Evolutionary conservation across 2,113 vertebrate genomes (phyloP).

Genomic region (Romanogobio albipinnatus): DNA sequence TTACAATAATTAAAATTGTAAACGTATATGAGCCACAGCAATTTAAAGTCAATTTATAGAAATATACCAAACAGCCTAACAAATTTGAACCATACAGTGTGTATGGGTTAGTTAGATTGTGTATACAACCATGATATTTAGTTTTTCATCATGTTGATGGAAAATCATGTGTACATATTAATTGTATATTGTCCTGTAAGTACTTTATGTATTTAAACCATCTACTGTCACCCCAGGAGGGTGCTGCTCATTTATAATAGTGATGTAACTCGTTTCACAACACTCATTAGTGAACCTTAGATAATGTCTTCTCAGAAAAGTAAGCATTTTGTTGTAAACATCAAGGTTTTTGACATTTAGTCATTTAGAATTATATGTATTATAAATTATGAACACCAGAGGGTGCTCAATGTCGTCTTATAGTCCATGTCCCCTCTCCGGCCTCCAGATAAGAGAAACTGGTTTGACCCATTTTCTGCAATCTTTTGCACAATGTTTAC

Average conservation of each 20-base stretch:
- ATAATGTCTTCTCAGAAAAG: not conserved
- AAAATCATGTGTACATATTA: no score
- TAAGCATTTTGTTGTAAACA: not conserved
- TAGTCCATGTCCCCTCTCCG: not conserved
- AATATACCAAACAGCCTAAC: not conserved
- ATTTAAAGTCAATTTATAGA: not conserved
- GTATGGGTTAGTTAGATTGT: not conserved
- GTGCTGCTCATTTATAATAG: not conserved
- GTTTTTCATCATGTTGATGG: no score
- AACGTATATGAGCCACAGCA: no score
- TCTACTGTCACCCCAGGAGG: not conserved
- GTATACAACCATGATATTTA: no score
- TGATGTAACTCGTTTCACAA: no score
- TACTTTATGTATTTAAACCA: no score
- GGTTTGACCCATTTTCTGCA: not conserved
- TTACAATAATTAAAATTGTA: not conserved
- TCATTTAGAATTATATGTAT: not conserved
- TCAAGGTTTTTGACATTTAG: no score
- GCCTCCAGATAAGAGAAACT: slow-evolving; percentile 8
- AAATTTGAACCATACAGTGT: not conserved
- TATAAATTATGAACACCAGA: slow-evolving; percentile 21
- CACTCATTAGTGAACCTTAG: not conserved
- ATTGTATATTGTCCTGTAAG: no score
- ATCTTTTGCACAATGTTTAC: slow-evolving; percentile 17
- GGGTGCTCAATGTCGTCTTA: not conserved